Evolutionary conservation across 2,797 vertebrate species (phyloP), one percentile per base, ranked within the genome.

Genomic region (Poeciliopsis paucimaculata): DNA sequence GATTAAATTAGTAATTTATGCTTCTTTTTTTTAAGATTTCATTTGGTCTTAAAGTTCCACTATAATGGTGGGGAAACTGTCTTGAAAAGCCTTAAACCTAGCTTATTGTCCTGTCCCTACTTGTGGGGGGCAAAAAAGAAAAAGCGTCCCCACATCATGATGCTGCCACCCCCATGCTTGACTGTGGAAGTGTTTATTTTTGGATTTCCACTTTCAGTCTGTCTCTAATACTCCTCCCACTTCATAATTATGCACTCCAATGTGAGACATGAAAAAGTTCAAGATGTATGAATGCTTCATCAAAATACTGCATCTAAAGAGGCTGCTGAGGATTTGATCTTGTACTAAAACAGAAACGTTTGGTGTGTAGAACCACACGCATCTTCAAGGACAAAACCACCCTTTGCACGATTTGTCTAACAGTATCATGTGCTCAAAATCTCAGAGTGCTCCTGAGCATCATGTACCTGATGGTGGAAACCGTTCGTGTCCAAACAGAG

Each of bases 391-490:
- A 62, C 57, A 15, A 62, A 62, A 34, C 13, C 57, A 31, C n/a
- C 57, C 13, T 31, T 16, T 9, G 31, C 1, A 10, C 62, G 8
- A 66, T 39, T 23, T 4, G 16, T 4, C 18, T 41, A 26, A 68
- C 39, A 26, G 36, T 13, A 68, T 68, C 9, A 39, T 79, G 18
- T 34, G 0, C 71, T 68, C n/a, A 8, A 73, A 60, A 45, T 71
- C 23, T 0, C 92, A 99, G 98, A 93, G 97, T 99, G 66, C 92
- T 99, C 71, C 95, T 99, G 88, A 99, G 97, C 71, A 97, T 98
- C 93, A 97, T 99, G 98, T 99, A 99, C 92, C 95, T 99, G 86
- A 93, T 99, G 95, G 97, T 99, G 94, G 98, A 99, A 94, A 98
- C 96, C 75, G 92, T 99, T 73, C 95, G 97, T 3, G 93, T 96